Base-by-base conservation (phyloP, 2,113 vertebrate genomes). In the Neodon shergylaensis region DNA sequence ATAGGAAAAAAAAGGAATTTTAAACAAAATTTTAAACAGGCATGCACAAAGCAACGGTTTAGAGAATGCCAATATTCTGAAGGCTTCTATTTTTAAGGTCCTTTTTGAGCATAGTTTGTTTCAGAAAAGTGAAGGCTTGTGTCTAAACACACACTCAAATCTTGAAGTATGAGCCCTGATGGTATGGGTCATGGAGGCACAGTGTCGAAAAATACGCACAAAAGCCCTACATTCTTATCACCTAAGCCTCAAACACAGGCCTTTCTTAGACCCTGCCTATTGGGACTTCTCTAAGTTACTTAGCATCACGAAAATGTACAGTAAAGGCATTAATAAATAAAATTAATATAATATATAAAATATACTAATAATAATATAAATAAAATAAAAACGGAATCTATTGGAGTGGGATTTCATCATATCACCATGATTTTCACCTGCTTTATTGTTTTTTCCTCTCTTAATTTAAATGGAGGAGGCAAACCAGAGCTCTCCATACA, bases 111-210 rank as follows among this genome's bases (percentile, higher is more conserved):
- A 54, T 82, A 82, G 26, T 91, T 89, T 87, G 33, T 63, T 93
- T 70, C 70, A 86, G 79, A 91, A 94, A 94, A 93, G 78, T 84
- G 90, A 92, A 70, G 36, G 49, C 65, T 92, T 95, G 68, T 39
- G 3, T 92, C 19, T 78, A 6, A 68, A 63, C n/a, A 68, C n/a
- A 68, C 14, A 79, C 24, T 87, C 33, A 89, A 42, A 4, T 3
- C 66, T 97, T 92, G 65, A 92, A 97, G 94, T 98, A 97, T 97
- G 96, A 36, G 97, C 65, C n/a, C 39, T 92, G 96, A 82, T 98
- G 36, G 94, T 97, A 2, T 97, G 96, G 96, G 42, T 91, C 96
- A 85, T 96, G 93, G 95, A 98, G 97, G 78, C 97, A 98, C 39
- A 49, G 47, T 19, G 14, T 44, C 61, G 66, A 42, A 82, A 96